Base-by-base conservation (phyloP, 2,797 vertebrate species). In the Periophthalmus magnuspinnatus region DNA sequence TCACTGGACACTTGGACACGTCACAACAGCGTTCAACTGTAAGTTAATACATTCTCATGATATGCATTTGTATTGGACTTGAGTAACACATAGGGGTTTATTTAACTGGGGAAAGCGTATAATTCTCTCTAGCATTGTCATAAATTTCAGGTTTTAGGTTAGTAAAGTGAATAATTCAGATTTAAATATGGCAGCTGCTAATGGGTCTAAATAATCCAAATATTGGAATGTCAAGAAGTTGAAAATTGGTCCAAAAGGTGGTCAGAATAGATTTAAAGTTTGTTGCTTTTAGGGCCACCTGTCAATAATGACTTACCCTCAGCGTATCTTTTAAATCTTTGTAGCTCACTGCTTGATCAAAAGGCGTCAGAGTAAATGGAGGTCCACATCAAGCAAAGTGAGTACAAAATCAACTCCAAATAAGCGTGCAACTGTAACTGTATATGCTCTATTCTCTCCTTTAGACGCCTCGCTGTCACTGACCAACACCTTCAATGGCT, bases 1-100 rank as follows among this genome's bases (percentile, higher is more conserved):
- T 52, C 41, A 4, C n/a, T 24, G 17, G 6, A 5, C 55, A 50
- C 60, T 50, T 63, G 34, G 24, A 5, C 50, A 38, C 67, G 28
- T 3, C 33, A 64, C 70, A 60, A 69, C 50, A 60, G 60, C 81
- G 47, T 58, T 69, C 71, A 64, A 52, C 55, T 21, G 86, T 90
- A 80, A 89, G 88, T 87, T 67, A 52, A 28, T 28, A 19, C 50
- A 41, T 32, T 28, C 0, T 21, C 8, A 32, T n/a, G 13, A 57
- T 32, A 58, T 17, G 32, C 5, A 8, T 19, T 7, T 28, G 24
- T 28, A 13, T 57, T 57, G 1, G 13, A 45, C 24, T 57, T 13
- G 10, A 13, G 13, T 32, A 24, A 56, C 11, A 56, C 56, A 11
- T 24, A 21, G 21, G n/a, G 9, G 22, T 55, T 24, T 13, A 24